Evolutionary conservation across 2,888 invertebrate species (phyloP).

Genomic region (Synergus itoensis): DNA sequence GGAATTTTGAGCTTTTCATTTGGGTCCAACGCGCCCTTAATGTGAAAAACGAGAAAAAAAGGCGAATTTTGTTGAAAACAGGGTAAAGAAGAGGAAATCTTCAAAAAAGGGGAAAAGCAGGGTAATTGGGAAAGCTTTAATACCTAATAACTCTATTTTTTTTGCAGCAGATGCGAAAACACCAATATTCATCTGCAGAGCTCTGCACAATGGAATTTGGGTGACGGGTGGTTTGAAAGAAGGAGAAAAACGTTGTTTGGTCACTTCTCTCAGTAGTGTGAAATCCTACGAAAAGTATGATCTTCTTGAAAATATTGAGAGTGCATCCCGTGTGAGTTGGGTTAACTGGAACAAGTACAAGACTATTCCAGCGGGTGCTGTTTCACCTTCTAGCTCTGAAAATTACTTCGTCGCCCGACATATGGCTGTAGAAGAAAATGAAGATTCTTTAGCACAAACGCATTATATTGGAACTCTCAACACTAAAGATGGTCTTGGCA

Average conservation of each 20-base stretch:
- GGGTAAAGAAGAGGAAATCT: no score
- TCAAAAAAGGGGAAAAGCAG: no score
- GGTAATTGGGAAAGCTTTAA: no score
- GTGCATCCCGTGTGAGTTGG: constrained; percentile 88
- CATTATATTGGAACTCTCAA: constrained; percentile 87
- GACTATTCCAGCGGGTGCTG: constrained; percentile 84
- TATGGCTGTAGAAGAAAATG: constrained; percentile 62
- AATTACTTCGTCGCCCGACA: constrained; percentile 79
- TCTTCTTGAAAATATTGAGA: constrained; percentile 88
- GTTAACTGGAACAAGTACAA: constrained; percentile 86
- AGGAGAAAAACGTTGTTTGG: constrained; percentile 82
- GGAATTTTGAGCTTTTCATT: no score
- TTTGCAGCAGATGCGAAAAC: constrained; percentile 46
- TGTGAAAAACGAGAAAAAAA: no score
- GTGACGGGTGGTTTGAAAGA: constrained; percentile 85
- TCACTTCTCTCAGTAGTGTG: constrained; percentile 81
- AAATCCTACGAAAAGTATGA: constrained; percentile 83
- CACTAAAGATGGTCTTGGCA: constrained; percentile 82
- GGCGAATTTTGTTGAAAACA: no score
- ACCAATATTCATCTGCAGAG: constrained; percentile 86
- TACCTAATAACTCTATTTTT: not conserved
- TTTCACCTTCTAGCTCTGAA: constrained; percentile 79
- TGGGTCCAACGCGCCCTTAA: no score
- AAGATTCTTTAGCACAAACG: constrained; percentile 73
- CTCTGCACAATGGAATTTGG: constrained; percentile 85